Evolutionary conservation across 2,113 vertebrate genomes (phyloP), one percentile per base, ranked within the genome.

Genomic region (Gobio gobio): DNA sequence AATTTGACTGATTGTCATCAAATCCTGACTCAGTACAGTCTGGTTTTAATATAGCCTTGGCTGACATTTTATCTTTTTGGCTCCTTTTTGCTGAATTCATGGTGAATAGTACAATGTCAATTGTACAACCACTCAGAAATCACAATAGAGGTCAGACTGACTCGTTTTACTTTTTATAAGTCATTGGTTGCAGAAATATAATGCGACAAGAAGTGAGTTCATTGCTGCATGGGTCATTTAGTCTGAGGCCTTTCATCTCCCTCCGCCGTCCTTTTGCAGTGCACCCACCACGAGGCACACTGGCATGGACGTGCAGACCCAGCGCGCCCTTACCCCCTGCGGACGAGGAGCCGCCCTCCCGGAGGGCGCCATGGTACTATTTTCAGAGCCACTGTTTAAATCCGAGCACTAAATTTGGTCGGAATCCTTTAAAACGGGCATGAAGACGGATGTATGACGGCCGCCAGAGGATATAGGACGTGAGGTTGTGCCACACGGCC

Each of bases 381-480:
- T 91, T 88, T 80, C 63, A 82, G 51, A 87, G 29, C 74, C 47
- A 26, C 33, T 45, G 33, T 49, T 61, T 87, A 29, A 78, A 78
- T 87, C 12, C n/a, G 14, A 68, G 47, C 16, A 12, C 59, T 85
- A 43, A 63, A 68, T 81, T n/a, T 16, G 54, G 78, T 26, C 47
- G 59, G 54, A 84, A n/a, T 26, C 7, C 20, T 80, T 87, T 45
- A 45, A 80, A 73, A 81, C 26, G 26, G 16, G 13, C 22, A 47
- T 4, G 2, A 24, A 77, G 24, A 12, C n/a, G 36, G 68, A 40
- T 68, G 61, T 26, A 18, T 10, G 0, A 10, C 4, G 4, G 36
- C 64, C 16, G 70, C 33, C 51, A n/a, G 51, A 14, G 54, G 20
- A 47, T n/a, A 74, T 1, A 83, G 40, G 70, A 83, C 8, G 82